Base-by-base conservation (phyloP, 23 tunicate genomes). In the Clavelina lepadiformis region DNA sequence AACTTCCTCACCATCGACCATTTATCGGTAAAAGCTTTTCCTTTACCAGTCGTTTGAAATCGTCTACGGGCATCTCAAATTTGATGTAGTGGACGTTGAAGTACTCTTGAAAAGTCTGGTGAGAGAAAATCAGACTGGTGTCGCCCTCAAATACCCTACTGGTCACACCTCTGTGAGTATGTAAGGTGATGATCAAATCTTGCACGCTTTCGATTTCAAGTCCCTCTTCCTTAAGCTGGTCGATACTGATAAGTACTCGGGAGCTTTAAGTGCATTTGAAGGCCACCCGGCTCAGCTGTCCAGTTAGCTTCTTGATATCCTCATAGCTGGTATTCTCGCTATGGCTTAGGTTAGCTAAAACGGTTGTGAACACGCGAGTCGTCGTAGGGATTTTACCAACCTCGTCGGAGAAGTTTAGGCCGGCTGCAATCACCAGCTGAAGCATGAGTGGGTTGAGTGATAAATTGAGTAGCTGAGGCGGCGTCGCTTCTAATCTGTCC, bases 381-480 rank as follows among this genome's bases (percentile, higher is more conserved):
- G 7, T 22, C 29, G 6, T 11, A 7, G n/a, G 7, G 33, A n/a
- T 65, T 29, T 3, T 23, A 31, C 13, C 71, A n/a, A n/a, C n/a
- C n/a, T n/a, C 24, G 2, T 4, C 32, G 23, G 20, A 22, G 37
- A 2, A 24, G 2, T n/a, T 3, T 3, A 65, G 6, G 1, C 46
- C 23, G 33, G 71, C 53, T 8, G 2, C 13, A 29, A 41, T 37
- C 2, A 37, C 45, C 19, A 37, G 45, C 53, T 65, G 71, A 2
- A 65, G 54, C 54, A 65, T 1, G n/a, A 65, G 51, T 38, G 71
- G 71, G 3, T 35, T 65, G 24, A 25, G 71, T 19, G 54, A 65
- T 2, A 65, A 5, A 23, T 23, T 37, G 4, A 65, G 19, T 3
- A 65, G 29, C 71, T 65, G 71, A 5, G 71, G 71, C 20, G 71